Conservation (phyloP, 1,140 invertebrate species). For the Bombus sibiricus region DNA sequence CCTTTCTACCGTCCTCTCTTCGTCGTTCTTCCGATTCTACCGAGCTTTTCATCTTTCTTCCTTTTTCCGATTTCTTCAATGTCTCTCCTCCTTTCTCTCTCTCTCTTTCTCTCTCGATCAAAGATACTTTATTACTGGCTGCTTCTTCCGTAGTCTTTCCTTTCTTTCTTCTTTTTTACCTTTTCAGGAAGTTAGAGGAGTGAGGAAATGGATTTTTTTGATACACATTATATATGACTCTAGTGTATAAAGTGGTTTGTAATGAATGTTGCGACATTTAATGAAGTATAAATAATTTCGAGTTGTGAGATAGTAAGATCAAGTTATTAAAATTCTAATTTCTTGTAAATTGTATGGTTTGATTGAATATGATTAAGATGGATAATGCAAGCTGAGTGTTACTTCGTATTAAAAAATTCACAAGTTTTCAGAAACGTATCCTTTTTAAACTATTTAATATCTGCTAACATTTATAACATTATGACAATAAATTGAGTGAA, state of each 20-base stretch:
- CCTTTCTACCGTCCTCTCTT: conserved; percentile 5
- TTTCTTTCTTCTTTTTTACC: too few species aligned
- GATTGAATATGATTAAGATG: background rate
- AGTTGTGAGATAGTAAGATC: background rate
- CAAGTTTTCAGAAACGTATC: background rate
- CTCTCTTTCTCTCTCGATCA: conserved; percentile 19
- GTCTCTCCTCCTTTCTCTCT: too few species aligned
- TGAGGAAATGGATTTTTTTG: background rate
- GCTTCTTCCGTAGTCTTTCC: background rate
- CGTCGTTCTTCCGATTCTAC: background rate
- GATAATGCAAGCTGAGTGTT: background rate
- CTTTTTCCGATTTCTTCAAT: background rate
- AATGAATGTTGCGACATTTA: background rate
- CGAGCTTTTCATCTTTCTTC: background rate
- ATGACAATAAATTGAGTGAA: background rate
- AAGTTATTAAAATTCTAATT: background rate
- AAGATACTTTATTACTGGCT: conserved; percentile 47
- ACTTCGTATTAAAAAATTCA: background rate
- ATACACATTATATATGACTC: background rate
- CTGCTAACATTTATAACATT: background rate
- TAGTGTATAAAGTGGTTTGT: background rate
- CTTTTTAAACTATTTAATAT: background rate
- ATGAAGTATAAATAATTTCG: background rate
- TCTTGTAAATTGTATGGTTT: background rate
- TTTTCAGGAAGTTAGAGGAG: background rate